A percentile compares a stretch with the other conserved stretches of the same genome.
phyloP scores from a whole-genome alignment of 2,888 invertebrate genomes.

The Agrotis ipsilon region DNA sequence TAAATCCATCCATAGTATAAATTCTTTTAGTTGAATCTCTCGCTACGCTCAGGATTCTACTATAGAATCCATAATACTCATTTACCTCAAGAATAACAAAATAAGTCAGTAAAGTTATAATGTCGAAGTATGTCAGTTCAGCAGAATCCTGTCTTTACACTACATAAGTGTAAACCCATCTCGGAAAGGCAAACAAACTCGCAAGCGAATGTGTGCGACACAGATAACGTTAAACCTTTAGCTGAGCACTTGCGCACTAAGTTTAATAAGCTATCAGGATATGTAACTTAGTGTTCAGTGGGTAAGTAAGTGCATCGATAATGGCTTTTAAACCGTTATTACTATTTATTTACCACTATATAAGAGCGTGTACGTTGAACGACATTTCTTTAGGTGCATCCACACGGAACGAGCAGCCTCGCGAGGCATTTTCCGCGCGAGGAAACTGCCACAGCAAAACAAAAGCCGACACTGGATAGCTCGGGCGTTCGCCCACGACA shows the following conservation, averaged over 20 bases:
- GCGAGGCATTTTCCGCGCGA: too few relatives aligned
- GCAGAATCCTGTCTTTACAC: not conserved
- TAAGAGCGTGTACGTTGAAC: too few relatives aligned
- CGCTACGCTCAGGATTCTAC: too few relatives aligned
- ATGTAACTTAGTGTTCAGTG: not conserved
- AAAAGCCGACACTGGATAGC: too few relatives aligned
- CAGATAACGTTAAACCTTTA: slow-evolving; percentile 27
- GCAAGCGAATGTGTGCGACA: slow-evolving; percentile 34
- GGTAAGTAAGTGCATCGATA: not conserved
- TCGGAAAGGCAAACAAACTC: slow-evolving; percentile 24
- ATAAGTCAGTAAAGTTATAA: slow-evolving; percentile 2
- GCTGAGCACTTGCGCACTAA: slow-evolving; percentile 29
- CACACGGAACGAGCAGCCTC: too few relatives aligned
- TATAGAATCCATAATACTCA: too few relatives aligned
- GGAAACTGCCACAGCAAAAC: too few relatives aligned
- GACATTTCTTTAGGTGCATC: too few relatives aligned
- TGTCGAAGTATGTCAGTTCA: slow-evolving; percentile 23
- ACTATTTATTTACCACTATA: not conserved
- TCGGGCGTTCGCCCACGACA: too few relatives aligned
- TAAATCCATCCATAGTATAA: too few relatives aligned
- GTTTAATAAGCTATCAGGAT: slow-evolving; percentile 25
- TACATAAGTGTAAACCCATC: slow-evolving; percentile 15
- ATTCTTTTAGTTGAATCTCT: too few relatives aligned
- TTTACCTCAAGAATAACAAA: too few relatives aligned
- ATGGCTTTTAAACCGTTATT: not conserved